These are phyloP conservation scores for Myodes glareolus DNA, from an alignment of 2,113 vertebrate genomes.

Conservation along the genomic window DNA sequence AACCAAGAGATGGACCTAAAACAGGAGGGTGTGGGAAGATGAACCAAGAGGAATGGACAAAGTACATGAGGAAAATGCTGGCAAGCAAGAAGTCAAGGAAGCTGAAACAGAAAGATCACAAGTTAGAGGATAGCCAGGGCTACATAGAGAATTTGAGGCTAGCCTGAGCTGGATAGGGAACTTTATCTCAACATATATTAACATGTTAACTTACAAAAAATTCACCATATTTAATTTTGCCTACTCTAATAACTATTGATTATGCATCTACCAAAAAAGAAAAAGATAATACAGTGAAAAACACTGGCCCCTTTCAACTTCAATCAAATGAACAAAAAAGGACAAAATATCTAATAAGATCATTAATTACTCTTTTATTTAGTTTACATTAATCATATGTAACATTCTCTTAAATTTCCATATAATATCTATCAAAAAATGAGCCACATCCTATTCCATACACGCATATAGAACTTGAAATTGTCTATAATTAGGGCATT, in stretches of 20 bases:
- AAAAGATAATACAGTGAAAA: conserved; percentile 5
- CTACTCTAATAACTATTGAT: not conserved
- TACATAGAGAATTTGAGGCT: not conserved
- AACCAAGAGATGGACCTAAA: not conserved
- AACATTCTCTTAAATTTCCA: not conserved
- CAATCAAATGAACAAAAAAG: not conserved
- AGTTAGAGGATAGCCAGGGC: not conserved
- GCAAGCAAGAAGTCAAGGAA: not conserved
- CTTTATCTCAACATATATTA: not conserved
- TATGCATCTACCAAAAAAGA: not conserved
- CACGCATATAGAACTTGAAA: not conserved
- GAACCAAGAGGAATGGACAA: not conserved
- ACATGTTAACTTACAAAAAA: not conserved
- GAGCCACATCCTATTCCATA: not conserved
- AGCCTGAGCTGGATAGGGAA: not conserved
- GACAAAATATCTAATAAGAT: not conserved
- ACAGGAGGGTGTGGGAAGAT: not conserved
- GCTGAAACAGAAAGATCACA: not conserved
- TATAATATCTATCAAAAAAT: not conserved
- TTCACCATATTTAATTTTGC: not conserved
- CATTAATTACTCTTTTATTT: not conserved
- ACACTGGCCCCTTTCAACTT: not conserved
- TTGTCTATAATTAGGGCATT: not conserved
- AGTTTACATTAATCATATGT: not conserved
- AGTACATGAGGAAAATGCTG: not conserved